Percentiles rank a stretch among this genome's conserved stretches.
phyloP scores from a whole-genome alignment of 2,888 invertebrate genomes.

The Ariolimax columbianus region DNA sequence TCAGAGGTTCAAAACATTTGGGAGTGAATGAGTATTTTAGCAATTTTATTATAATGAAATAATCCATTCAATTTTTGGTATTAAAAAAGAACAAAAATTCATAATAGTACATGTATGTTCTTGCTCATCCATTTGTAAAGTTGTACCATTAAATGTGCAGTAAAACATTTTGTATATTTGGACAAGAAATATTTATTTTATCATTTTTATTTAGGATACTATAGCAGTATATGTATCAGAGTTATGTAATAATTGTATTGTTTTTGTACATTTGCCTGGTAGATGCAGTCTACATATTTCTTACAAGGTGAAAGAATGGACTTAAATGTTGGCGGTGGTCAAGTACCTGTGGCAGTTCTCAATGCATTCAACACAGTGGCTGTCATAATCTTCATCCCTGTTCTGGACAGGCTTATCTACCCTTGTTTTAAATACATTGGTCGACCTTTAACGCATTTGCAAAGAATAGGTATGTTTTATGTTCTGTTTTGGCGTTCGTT shows the following conservation, averaged over 20 bases:
- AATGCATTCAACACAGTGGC: slow-evolving; percentile 74
- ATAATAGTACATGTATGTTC: too few relatives aligned
- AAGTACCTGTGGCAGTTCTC: slow-evolving; percentile 73
- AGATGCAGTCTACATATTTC: slow-evolving; percentile 75
- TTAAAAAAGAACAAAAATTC: too few relatives aligned
- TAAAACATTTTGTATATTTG: too few relatives aligned
- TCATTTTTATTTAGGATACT: neutral
- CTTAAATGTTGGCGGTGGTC: slow-evolving; percentile 60
- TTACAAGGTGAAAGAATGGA: slow-evolving; percentile 74
- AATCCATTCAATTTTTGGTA: too few relatives aligned
- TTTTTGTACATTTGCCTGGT: slow-evolving; percentile 39
- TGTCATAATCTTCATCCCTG: slow-evolving; percentile 72
- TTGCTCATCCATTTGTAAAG: too few relatives aligned
- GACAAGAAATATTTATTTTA: neutral
- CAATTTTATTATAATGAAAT: too few relatives aligned
- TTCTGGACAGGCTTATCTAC: slow-evolving; percentile 72
- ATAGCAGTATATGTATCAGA: neutral
- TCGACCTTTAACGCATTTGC: slow-evolving; percentile 66
- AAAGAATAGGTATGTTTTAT: slow-evolving; percentile 70
- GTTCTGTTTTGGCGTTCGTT: too few relatives aligned
- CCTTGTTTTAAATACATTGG: slow-evolving; percentile 64
- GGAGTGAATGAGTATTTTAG: too few relatives aligned
- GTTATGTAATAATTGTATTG: too few relatives aligned
- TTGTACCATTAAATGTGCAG: too few relatives aligned
- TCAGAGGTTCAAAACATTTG: too few relatives aligned